phyloP scores from a whole-genome alignment of 2,797 vertebrate genomes.

The Ctenopoma kingsleyae region DNA sequence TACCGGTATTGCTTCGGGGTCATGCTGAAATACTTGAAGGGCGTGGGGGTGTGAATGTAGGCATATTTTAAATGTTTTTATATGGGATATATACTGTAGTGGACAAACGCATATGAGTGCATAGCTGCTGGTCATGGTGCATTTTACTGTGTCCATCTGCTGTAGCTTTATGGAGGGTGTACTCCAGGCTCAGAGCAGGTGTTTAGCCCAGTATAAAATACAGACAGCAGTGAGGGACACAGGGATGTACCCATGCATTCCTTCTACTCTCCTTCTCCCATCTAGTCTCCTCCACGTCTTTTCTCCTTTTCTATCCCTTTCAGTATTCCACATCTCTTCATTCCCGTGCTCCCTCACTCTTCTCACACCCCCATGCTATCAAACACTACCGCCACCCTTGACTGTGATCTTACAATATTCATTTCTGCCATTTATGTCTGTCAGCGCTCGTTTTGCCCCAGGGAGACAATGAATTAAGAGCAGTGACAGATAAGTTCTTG shows the following conservation, averaged over 20 bases:
- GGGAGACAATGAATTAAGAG: conserved; percentile 81
- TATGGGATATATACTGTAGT: conserved; percentile 37
- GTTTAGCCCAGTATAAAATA: conserved; percentile 76
- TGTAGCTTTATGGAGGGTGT: conserved; percentile 73
- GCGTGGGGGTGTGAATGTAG: conserved; percentile 38
- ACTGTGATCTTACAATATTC: conserved; percentile 77
- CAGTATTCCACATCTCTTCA: conserved; percentile 27
- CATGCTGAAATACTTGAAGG: conserved; percentile 13
- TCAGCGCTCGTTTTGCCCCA: conserved; percentile 73
- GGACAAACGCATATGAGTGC: conserved; percentile 11
- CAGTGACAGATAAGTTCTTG: conserved; percentile 81
- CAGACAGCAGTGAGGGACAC: conserved; percentile 61
- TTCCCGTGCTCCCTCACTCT: conserved; percentile 7
- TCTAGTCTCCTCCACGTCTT: conserved; percentile 28
- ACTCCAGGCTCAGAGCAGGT: conserved; percentile 77
- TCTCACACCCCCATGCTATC: neutral
- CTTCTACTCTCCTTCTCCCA: conserved; percentile 53
- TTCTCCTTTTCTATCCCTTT: conserved; percentile 14
- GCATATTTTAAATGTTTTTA: conserved; percentile 59
- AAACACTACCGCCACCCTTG: conserved; percentile 37
- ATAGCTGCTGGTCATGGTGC: conserved; percentile 65
- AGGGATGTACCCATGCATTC: conserved; percentile 60
- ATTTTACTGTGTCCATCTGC: conserved; percentile 83
- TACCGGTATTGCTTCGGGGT: conserved; percentile 59
- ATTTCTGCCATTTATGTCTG: conserved; percentile 78